Percentiles rank a stretch among this genome's conserved stretches.
These are phyloP conservation scores for Caenorhabditis drosophilae DNA, from an alignment of 2,888 invertebrate species.

Conservation along the genomic window DNA sequence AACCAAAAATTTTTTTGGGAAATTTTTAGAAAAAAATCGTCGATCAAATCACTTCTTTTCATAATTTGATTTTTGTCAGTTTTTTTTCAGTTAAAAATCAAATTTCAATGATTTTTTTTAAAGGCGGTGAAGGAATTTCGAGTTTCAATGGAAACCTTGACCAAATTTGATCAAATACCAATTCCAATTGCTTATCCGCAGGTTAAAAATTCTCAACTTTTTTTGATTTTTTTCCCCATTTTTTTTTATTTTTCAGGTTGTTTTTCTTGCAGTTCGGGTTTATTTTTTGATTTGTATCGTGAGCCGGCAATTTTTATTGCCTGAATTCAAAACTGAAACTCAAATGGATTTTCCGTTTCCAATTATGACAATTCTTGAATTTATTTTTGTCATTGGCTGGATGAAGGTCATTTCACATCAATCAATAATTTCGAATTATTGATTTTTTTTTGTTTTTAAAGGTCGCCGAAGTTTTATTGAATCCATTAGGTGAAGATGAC, in stretches of 20 bases:
- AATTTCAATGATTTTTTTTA: too few species aligned
- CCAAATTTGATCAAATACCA: constrained; percentile 52
- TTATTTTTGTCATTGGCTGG: constrained; percentile 49
- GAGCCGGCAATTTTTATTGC: constrained; percentile 44
- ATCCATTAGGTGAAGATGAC: constrained; percentile 67
- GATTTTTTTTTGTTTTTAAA: too few species aligned
- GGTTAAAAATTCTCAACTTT: constrained; percentile 2
- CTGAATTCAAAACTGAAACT: not conserved
- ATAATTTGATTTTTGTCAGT: constrained; percentile 27
- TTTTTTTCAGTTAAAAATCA: too few species aligned
- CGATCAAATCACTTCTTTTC: constrained; percentile 31
- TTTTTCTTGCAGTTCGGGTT: constrained; percentile 50
- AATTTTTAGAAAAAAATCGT: constrained; percentile 17
- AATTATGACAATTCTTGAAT: constrained; percentile 50
- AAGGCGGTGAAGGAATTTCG: constrained; percentile 48
- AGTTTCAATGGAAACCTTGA: constrained; percentile 41
- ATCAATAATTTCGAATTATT: too few species aligned
- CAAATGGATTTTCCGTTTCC: constrained; percentile 50
- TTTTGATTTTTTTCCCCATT: not conserved
- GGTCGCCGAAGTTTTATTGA: constrained; percentile 63
- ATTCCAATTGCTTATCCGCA: constrained; percentile 53
- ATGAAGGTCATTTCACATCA: constrained; percentile 48
- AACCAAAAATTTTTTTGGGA: too few species aligned
- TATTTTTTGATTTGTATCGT: constrained; percentile 50
- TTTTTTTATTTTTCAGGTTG: constrained; percentile 20